Percentiles rank a stretch among this genome's conserved stretches.
phyloP scores from a whole-genome alignment of 2,113 vertebrate species.

The Sinocyclocheilus anshuiensis region DNA sequence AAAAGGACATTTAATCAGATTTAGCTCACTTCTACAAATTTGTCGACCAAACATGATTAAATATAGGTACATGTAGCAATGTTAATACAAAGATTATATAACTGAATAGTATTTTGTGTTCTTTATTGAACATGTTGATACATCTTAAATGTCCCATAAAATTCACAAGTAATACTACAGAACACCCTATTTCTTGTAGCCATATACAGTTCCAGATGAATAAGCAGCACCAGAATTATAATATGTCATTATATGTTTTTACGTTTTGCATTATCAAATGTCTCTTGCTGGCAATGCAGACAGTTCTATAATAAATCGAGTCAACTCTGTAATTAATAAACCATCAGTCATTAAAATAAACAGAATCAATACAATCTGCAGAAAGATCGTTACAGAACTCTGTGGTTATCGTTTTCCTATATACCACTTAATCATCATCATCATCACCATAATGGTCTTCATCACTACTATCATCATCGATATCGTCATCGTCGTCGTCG shows the following conservation, averaged over 20 bases:
- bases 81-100: not conserved
- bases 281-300: conserved; percentile 1
- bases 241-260: not conserved
- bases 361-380: not conserved
- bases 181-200: not conserved
- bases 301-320: not conserved
- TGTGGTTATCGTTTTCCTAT: not conserved
- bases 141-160: not conserved
- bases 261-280: not conserved
- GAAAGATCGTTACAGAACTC: not conserved
- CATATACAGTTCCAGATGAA: not conserved
- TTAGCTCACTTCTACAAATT: not conserved
- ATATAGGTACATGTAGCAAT: not conserved
- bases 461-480: conserved; percentile 44
- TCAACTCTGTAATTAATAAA: not conserved
- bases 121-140: not conserved
- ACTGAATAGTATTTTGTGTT: not conserved
- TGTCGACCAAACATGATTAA: not conserved
- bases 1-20: not conserved
- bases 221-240: not conserved
- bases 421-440: not conserved
- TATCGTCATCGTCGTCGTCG: conserved; percentile 62
- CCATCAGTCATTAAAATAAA: not conserved
- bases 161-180: not conserved
- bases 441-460: conserved; percentile 3